Evolutionary conservation across 2,888 invertebrate genomes (phyloP).

Genomic region (Dynastes maya): DNA sequence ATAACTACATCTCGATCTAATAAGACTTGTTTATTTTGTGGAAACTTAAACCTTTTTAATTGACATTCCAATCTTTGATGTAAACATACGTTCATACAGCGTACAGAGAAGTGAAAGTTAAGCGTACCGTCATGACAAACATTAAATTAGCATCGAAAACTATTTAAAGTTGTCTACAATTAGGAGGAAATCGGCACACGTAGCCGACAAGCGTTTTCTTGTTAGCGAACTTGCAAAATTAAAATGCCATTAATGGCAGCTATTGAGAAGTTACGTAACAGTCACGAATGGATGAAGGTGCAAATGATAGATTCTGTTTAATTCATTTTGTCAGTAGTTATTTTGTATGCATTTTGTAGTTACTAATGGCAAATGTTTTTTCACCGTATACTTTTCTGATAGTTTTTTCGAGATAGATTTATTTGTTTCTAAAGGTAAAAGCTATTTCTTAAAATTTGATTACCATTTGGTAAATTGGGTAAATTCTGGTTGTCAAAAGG

Average conservation of each 20-base stretch:
- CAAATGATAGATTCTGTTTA: conserved; percentile 18
- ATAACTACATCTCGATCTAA: background rate
- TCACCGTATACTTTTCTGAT: too few species aligned
- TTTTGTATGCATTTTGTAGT: background rate
- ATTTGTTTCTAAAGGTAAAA: too few species aligned
- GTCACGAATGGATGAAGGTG: conserved; percentile 17
- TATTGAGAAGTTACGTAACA: conserved; percentile 34
- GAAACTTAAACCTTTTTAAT: conserved; percentile 10
- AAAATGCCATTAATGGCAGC: conserved; percentile 34
- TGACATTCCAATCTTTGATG: background rate
- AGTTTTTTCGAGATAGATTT: too few species aligned
- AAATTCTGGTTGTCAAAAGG: too few species aligned
- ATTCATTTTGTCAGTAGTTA: conserved; percentile 4
- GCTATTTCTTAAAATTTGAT: too few species aligned
- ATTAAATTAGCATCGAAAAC: conserved; percentile 36
- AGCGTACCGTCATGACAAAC: conserved; percentile 12
- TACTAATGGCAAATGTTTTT: background rate
- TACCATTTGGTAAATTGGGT: too few species aligned
- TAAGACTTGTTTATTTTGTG: conserved; percentile 22
- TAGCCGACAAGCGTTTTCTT: conserved; percentile 15
- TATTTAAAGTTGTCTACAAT: conserved; percentile 31
- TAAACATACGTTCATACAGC: background rate
- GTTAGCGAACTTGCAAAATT: conserved; percentile 33
- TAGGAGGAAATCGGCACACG: conserved; percentile 38
- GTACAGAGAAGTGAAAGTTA: conserved; percentile 32